Evolutionary conservation across 2,797 vertebrate species (phyloP).

Genomic region (Otolemur crassicaudatus): DNA sequence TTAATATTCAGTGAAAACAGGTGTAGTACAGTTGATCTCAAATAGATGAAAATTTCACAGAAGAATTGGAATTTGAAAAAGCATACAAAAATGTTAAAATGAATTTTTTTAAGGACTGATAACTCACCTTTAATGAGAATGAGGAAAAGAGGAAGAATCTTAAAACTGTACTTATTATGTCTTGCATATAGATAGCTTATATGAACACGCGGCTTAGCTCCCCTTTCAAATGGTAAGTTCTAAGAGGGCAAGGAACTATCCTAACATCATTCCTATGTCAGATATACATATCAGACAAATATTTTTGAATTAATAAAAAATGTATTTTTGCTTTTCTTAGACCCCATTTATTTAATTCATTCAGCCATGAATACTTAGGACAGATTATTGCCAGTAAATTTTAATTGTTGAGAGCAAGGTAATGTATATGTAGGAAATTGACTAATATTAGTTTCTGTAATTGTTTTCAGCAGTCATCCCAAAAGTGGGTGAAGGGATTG

Average conservation of each 20-base stretch:
- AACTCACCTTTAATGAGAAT: not conserved
- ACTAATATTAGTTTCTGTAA: not conserved
- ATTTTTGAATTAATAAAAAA: not conserved
- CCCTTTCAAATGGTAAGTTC: not conserved
- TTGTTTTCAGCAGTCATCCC: not conserved
- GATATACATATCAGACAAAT: not conserved
- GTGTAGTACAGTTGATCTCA: not conserved
- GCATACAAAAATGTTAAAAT: not conserved
- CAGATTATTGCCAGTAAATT: not conserved
- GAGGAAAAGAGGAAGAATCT: not conserved
- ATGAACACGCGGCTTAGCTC: not conserved
- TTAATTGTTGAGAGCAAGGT: not conserved
- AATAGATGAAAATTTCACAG: not conserved
- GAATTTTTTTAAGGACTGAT: constrained; percentile 32
- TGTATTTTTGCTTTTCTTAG: not conserved
- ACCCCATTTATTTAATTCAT: not conserved
- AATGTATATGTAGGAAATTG: not conserved
- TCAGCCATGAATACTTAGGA: not conserved
- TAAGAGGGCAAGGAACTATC: not conserved
- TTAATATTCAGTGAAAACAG: not conserved
- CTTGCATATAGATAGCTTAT: not conserved
- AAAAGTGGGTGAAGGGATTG: not conserved
- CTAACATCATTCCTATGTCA: not conserved
- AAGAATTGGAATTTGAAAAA: not conserved
- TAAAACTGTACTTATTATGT: not conserved